Evolutionary conservation across 2,113 vertebrate species (phyloP).

Genomic region (Aspiorhynchus laticeps): DNA sequence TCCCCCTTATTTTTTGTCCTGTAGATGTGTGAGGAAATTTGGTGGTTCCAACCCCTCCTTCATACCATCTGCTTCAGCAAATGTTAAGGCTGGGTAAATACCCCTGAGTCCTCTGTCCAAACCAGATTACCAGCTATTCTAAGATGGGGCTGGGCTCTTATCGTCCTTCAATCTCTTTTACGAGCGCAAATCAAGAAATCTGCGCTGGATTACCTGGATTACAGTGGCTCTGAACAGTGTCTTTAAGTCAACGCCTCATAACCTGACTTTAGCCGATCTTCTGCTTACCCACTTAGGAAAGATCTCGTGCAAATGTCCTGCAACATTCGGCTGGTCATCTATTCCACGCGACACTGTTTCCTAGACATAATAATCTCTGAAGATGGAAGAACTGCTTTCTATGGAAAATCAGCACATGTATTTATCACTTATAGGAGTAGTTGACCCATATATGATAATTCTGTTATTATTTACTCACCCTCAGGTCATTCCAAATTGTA

Average conservation of each 20-base stretch:
- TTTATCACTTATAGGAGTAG: background rate
- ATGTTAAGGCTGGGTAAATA: conserved; percentile 80
- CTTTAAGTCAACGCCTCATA: conserved; percentile 64
- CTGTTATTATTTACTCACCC: background rate
- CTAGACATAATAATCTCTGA: conserved; percentile 5
- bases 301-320: conserved; percentile 50
- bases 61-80: conserved; percentile 81
- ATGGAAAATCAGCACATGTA: background rate
- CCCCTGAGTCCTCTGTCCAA: conserved; percentile 76
- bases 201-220: conserved; percentile 76
- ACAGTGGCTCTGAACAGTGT: conserved; percentile 67
- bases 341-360: conserved; percentile 29
- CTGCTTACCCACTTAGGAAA: conserved; percentile 58
- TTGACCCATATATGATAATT: background rate
- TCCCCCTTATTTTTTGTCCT: conserved; percentile 50
- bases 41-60: conserved; percentile 66
- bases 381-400: background rate
- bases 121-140: conserved; percentile 78
- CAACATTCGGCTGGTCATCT: conserved; percentile 31
- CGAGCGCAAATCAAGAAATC: conserved; percentile 78
- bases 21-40: conserved; percentile 63
- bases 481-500: background rate
- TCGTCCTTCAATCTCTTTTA: conserved; percentile 76
- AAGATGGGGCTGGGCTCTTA: conserved; percentile 72
- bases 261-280: conserved; percentile 60